These are phyloP conservation scores for Montifringilla adamsi DNA, from an alignment of 2,113 vertebrate genomes.

Conservation along the genomic window DNA sequence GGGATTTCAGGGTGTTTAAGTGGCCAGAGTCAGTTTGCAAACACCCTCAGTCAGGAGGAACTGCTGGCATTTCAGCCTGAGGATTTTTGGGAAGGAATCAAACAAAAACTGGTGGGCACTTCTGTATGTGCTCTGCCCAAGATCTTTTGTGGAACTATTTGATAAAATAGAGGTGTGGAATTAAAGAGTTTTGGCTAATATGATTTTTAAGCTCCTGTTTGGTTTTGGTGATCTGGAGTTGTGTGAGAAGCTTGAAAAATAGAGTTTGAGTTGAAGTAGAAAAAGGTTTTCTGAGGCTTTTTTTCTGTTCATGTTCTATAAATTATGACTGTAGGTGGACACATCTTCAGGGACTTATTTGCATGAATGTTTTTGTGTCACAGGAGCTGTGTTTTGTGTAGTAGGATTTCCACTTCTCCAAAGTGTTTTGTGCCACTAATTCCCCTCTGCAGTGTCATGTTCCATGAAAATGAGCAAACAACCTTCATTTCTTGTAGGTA, in stretches of 20 bases:
- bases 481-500: background rate
- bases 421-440: background rate
- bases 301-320: background rate
- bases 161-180: background rate
- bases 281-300: background rate
- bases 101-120: background rate
- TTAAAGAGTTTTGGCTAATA: rapidly evolving
- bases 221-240: background rate
- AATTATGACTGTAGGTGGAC: background rate
- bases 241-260: background rate
- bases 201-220: background rate
- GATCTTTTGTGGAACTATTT: background rate
- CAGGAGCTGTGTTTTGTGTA: background rate
- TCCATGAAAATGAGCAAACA: background rate
- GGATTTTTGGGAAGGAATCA: background rate
- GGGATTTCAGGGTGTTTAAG: background rate
- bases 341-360: background rate
- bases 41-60: background rate
- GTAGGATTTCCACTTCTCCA: background rate
- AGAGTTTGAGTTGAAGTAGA: background rate
- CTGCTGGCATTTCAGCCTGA: background rate
- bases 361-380: background rate
- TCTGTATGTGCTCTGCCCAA: background rate
- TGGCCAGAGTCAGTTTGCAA: background rate
- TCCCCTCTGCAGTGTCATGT: background rate